phyloP scores from a whole-genome alignment of 2,888 invertebrate genomes.

The Sympetrum striolatum region DNA sequence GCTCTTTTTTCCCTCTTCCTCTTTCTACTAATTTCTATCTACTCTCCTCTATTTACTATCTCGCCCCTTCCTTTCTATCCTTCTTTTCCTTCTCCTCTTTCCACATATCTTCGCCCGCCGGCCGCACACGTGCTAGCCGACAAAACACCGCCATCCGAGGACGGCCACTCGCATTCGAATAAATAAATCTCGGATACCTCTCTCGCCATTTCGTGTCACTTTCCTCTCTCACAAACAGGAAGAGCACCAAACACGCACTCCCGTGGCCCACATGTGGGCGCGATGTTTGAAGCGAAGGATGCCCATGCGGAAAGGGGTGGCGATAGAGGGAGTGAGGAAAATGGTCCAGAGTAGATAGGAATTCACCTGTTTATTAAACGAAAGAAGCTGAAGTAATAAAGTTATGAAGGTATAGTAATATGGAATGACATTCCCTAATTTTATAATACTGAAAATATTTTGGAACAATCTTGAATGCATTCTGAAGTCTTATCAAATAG shows the following conservation, averaged over 20 bases:
- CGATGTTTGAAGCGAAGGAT: background rate
- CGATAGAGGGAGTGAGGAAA: background rate
- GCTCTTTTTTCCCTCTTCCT: background rate
- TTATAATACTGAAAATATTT: too few species aligned
- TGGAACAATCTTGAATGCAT: too few species aligned
- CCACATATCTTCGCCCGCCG: background rate
- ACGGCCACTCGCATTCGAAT: background rate
- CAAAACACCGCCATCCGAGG: background rate
- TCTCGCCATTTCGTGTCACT: background rate
- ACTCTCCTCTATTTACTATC: background rate
- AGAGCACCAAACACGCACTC: background rate
- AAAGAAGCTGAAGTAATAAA: too few species aligned
- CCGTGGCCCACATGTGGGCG: background rate
- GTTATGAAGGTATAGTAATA: too few species aligned
- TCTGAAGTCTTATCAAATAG: too few species aligned
- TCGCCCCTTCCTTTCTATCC: background rate
- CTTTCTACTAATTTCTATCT: background rate
- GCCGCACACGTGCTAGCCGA: background rate
- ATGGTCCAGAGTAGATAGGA: background rate
- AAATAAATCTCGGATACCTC: background rate
- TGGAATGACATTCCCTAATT: too few species aligned
- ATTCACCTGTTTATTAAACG: too few species aligned
- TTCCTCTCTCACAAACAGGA: background rate
- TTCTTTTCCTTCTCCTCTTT: background rate
- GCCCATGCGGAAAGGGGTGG: background rate